Conservation (phyloP, 2,113 vertebrate genomes). For the Heterochromis multidens region DNA sequence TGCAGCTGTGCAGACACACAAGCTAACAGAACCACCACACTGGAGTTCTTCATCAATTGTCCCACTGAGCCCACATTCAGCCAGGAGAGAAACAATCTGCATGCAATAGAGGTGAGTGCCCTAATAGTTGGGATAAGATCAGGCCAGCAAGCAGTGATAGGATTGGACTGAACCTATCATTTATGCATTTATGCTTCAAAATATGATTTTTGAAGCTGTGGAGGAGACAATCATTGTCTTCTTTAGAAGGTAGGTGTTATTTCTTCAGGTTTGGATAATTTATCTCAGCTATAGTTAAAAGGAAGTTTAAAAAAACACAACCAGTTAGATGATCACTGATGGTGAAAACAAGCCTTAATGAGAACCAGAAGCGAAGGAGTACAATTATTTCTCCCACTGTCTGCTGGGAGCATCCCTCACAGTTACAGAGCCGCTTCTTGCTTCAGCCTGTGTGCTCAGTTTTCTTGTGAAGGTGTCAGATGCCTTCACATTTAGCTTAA, state of each 20-base stretch:
- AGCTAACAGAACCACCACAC: constrained; percentile 28
- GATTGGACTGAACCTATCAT: neutral
- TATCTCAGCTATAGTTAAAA: neutral
- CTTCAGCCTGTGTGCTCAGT: neutral
- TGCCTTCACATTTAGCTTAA: neutral
- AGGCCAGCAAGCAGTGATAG: neutral
- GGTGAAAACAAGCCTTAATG: neutral
- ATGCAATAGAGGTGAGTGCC: constrained; percentile 79
- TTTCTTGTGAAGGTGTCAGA: too few species aligned
- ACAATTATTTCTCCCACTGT: too few species aligned
- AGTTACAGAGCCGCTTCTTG: neutral
- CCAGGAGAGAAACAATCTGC: constrained; percentile 75
- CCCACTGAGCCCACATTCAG: constrained; percentile 42
- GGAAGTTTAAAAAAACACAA: neutral
- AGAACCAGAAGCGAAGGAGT: too few species aligned
- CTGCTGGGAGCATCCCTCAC: neutral
- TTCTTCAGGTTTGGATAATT: neutral
- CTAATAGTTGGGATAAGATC: neutral
- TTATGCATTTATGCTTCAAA: neutral
- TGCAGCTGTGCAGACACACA: constrained; percentile 10
- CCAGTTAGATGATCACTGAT: neutral
- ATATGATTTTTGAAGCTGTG: neutral
- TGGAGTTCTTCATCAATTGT: constrained; percentile 33
- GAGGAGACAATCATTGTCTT: neutral
- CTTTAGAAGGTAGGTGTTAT: neutral